Base-by-base conservation (phyloP, 1,140 invertebrate species). In the Pseudoatta argentina region DNA sequence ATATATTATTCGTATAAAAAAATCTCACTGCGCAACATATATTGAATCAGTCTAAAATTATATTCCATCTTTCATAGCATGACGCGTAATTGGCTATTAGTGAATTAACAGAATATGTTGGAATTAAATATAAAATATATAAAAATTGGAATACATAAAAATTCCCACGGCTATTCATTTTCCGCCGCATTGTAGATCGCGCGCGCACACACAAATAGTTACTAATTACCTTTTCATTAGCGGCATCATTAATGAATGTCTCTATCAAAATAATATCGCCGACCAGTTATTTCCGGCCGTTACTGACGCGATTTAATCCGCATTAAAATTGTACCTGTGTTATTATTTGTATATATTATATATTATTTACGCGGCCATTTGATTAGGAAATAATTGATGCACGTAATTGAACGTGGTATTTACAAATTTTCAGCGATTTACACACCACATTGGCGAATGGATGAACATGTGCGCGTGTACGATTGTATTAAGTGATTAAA, bases 311-410 rank as follows among this genome's bases (percentile, higher is more conserved):
- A 63, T 83, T 83, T 83, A 83, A 83, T 83, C 57, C 39, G 53
- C 39, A 73, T 83, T 83, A 83, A 83, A 83, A 83, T 83, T 16
- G 57, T 53, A 44, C 53, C n/a, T 24, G 55, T n/a, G 8, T 48
- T 81, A 71, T 83, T 75, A 83, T 83, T 83, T 83, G 55, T 75
- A 83, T 51, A 55, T 73, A 12, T 73, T 51, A 55, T 73, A 12
- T 73, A 12, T 61, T 83, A 73, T 83, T 75, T 75, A 61, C 14
- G n/a, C 16, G 18, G n/a, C 24, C 55, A 55, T 61, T 83, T 83
- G 79, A 83, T 83, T 83, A 83, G 79, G 57, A 83, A 83, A 75
- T 83, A 83, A 83, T 83, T 83, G 67, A 83, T 83, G 69, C 69
- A 55, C 39, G 39, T 75, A 75, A 83, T 83, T 83, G 27, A 63